Base-by-base conservation (phyloP, 2,797 vertebrate species). In the Mormyrus proboscirostris region DNA sequence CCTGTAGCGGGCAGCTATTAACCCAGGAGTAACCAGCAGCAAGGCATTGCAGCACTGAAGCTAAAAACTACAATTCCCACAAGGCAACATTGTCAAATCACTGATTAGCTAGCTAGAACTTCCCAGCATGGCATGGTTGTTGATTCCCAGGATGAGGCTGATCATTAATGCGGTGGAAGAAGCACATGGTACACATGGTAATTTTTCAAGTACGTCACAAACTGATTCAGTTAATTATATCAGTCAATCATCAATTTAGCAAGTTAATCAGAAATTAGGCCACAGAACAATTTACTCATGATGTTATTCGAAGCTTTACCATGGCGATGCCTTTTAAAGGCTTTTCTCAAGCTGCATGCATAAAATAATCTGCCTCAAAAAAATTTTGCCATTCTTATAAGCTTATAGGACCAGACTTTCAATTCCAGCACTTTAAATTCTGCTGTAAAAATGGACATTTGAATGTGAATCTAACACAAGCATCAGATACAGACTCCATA, bases 221-320 rank as follows among this genome's bases (percentile, higher is more conserved):
- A 59, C 53, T 90, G 89, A 89, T 91, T 91, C 90, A 90, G 90
- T 92, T 91, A 90, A 91, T 92, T 91, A 90, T 92, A 92, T 91
- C 91, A 92, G 92, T 90, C 90, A 90, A 89, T 91, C 91, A 90
- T 92, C 51, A 91, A 92, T 93, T 91, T 91, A 92, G 91, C 91
- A 90, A 91, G 91, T 91, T 90, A 92, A 91, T 87, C 38, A 59
- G 51, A 51, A 84, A 59, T 84, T 84, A 83, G 51, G 19, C 55
- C 29, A 83, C 50, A 83, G 41, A 55, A 25, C 29, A 50, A 51
- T 22, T 51, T 7, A 49, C 49, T 53, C 65, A 69, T 76, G 49
- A 76, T 25, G 44, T 44, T 57, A n/a, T 22, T 73, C 9, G 22
- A 69, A 50, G 44, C 50, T 69, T 44, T 9, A 49, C 41, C 51